Conservation (phyloP, 1,140 invertebrate species). For the Dufourea novaeangliae region DNA sequence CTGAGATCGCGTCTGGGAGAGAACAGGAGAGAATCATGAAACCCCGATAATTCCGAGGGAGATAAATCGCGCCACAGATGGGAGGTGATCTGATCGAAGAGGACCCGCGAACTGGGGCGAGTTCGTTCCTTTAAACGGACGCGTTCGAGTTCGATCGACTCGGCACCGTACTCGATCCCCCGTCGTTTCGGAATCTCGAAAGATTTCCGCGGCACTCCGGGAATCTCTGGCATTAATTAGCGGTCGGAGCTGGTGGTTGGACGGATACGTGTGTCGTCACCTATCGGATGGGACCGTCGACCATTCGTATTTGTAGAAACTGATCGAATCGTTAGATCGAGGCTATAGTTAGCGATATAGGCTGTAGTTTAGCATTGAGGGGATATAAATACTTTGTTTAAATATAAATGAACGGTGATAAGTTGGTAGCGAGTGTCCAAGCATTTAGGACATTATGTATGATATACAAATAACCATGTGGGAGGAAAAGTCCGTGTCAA, state of each 20-base stretch:
- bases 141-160: neutral
- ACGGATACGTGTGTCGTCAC: neutral
- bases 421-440: no score
- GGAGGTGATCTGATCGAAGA: neutral
- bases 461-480: no score
- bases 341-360: no score
- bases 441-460: no score
- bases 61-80: slow-evolving; percentile 26
- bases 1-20: neutral
- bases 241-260: neutral
- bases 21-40: neutral
- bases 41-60: slow-evolving; percentile 31
- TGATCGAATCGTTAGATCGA: neutral
- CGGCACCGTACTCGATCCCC: no score
- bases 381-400: no score
- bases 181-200: neutral
- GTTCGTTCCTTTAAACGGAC: neutral
- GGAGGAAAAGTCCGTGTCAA: no score
- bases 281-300: no score
- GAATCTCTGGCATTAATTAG: slow-evolving; percentile 2
- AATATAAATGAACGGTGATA: no score
- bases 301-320: neutral
- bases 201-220: neutral
- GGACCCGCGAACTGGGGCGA: neutral
- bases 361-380: no score